These are phyloP conservation scores for Lepilemur ruficaudatus DNA, from an alignment of 2,797 vertebrate species.

Conservation along the genomic window DNA sequence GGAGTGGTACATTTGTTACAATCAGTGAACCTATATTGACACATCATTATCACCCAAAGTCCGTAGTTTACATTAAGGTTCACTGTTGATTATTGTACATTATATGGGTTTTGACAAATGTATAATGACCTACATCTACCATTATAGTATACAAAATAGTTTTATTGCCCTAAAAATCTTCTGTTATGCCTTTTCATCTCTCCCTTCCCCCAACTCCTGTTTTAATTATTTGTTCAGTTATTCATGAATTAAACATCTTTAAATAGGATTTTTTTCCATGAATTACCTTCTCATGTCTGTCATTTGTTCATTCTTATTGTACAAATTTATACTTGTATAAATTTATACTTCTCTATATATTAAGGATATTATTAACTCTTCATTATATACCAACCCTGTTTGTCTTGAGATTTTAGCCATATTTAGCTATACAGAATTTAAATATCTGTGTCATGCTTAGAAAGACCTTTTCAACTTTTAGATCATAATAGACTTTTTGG, in stretches of 20 bases:
- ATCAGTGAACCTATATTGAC: neutral
- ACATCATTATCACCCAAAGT: neutral
- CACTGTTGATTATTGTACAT: neutral
- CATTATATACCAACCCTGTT: neutral
- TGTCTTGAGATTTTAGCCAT: neutral
- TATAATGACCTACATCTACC: neutral
- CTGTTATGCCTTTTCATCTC: neutral
- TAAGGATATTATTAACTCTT: neutral
- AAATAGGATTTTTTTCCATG: neutral
- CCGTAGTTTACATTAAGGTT: neutral
- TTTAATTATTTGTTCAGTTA: neutral
- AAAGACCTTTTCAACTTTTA: neutral
- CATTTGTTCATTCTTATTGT: neutral
- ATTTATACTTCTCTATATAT: neutral
- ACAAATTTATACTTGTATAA: neutral
- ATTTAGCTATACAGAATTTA: neutral
- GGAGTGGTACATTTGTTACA: neutral
- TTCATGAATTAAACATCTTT: neutral
- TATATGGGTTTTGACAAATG: neutral
- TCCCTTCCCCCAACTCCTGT: neutral
- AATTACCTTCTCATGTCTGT: neutral
- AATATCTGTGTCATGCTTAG: neutral
- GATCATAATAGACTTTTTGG: neutral
- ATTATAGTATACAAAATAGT: neutral
- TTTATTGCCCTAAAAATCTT: neutral